Base-by-base conservation (phyloP, 2,888 invertebrate species). In the Drosophila pegasa region DNA sequence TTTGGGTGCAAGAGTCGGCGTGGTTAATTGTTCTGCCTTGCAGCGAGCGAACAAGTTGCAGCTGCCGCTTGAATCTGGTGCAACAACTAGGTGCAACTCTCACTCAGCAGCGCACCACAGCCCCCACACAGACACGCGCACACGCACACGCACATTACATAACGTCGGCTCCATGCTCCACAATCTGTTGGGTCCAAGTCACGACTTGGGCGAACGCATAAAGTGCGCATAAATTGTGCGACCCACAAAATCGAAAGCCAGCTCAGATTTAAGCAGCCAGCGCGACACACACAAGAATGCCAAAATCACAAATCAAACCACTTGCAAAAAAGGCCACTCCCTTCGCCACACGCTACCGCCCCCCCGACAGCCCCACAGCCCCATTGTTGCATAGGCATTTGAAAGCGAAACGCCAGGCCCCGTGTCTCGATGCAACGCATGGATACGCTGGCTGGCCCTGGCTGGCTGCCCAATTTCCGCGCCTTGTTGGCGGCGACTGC, bases 211-310 rank as follows among this genome's bases (percentile, higher is more conserved):
- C 61, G 66, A 85, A 85, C 79, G 82, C 79, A 73, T 67, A 76
- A 74, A 80, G 84, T 84, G 81, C 87, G 81, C 81, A 81, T 87
- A 82, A 82, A 82, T 82, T 87, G 88, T 65, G 61, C 87, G 82
- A 87, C 87, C 85, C 72, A 85, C 82, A 82, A 81, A 85, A 75
- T 68, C 61, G 79, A 78, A 78, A 70, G 61, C 80, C 61, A 75
- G 64, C 77, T 55, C 67, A 52, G 55, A 80, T 65, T 65, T 67
- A 63, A 59, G 61, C 67, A 67, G 58, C 58, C 16, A 35, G 58
- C 72, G 58, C 72, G 51, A 71, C 58, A 75, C 25, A 43, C 35
- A 65, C 43, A 54, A 51, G 64, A 68, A 54, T 64, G 51, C 60
- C 57, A 72, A 69, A 74, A 74, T 63, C 80, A 80, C 84, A 80